These are phyloP conservation scores for Melanostigma gelatinosum DNA, from an alignment of 2,113 vertebrate genomes.

Conservation along the genomic window DNA sequence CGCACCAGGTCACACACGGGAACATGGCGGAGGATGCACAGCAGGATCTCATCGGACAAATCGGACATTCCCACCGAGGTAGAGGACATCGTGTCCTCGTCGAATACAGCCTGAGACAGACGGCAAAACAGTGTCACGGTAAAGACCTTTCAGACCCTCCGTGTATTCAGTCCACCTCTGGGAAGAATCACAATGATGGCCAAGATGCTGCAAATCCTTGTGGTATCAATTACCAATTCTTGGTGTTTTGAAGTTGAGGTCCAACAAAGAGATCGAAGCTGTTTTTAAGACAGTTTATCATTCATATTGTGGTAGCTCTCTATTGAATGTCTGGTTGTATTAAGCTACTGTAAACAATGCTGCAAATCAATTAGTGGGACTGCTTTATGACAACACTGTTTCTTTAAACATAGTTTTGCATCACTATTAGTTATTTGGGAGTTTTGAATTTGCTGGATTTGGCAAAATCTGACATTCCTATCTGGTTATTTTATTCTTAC, in stretches of 20 bases:
- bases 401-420: neutral
- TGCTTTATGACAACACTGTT: neutral
- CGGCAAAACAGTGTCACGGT: neutral
- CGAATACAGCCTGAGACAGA: slow-evolving; percentile 76
- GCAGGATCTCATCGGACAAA: slow-evolving; percentile 94
- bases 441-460: neutral
- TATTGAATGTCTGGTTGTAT: neutral
- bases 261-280: neutral
- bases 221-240: neutral
- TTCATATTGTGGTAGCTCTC: neutral
- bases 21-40: slow-evolving; percentile 91
- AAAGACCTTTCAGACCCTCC: neutral
- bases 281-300: neutral
- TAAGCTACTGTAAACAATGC: neutral
- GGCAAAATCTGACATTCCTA: neutral
- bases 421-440: neutral
- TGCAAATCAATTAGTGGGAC: neutral
- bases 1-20: slow-evolving; percentile 90
- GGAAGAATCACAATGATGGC: neutral
- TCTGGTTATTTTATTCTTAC: neutral
- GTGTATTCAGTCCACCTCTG: neutral
- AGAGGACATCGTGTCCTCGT: slow-evolving; percentile 71
- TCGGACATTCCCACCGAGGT: slow-evolving; percentile 86
- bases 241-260: neutral
- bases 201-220: neutral